Percentiles rank a stretch among this genome's conserved stretches.
phyloP scores from a whole-genome alignment of 2,888 invertebrate species.

The Pycnomerus fuliginosus region DNA sequence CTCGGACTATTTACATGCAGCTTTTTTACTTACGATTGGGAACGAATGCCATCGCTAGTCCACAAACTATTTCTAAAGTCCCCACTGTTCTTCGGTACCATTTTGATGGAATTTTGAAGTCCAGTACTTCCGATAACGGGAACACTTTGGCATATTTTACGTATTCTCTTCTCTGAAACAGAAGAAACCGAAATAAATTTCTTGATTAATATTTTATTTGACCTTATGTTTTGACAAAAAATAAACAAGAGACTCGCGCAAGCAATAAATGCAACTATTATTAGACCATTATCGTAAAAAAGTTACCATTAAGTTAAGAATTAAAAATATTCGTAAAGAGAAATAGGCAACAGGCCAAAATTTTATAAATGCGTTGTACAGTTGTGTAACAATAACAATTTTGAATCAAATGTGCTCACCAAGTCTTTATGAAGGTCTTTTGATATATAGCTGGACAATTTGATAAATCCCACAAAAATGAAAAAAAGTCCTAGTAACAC shows the following conservation, averaged over 20 bases:
- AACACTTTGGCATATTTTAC: conserved; percentile 96
- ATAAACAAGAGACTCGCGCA: too few relatives aligned
- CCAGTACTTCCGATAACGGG: conserved; percentile 76
- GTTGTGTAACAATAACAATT: conserved; percentile 38
- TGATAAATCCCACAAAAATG: conserved; percentile 91
- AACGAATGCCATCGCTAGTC: conserved; percentile 76
- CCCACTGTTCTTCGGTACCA: conserved; percentile 88
- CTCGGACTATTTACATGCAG: conserved; percentile 9
- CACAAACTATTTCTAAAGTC: conserved; percentile 80
- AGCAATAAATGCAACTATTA: too few relatives aligned
- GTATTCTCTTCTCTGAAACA: conserved; percentile 84
- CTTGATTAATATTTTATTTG: too few relatives aligned
- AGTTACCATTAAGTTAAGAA: too few relatives aligned
- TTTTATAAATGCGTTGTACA: conserved; percentile 40
- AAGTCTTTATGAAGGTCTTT: conserved; percentile 95
- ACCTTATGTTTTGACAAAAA: too few relatives aligned
- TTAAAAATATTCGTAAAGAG: conserved; percentile 39
- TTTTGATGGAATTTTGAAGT: conserved; percentile 87
- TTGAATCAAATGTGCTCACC: conserved; percentile 63
- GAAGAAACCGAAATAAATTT: too few relatives aligned
- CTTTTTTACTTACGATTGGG: conserved; percentile 72
- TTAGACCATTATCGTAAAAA: too few relatives aligned
- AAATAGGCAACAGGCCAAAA: conserved; percentile 50
- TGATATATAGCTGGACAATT: conserved; percentile 86
- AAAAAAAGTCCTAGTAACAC: conserved; percentile 91